Percentiles rank a stretch among this genome's conserved stretches.
phyloP scores from a whole-genome alignment of 2,888 invertebrate species.

The Ormyrus thymus region DNA sequence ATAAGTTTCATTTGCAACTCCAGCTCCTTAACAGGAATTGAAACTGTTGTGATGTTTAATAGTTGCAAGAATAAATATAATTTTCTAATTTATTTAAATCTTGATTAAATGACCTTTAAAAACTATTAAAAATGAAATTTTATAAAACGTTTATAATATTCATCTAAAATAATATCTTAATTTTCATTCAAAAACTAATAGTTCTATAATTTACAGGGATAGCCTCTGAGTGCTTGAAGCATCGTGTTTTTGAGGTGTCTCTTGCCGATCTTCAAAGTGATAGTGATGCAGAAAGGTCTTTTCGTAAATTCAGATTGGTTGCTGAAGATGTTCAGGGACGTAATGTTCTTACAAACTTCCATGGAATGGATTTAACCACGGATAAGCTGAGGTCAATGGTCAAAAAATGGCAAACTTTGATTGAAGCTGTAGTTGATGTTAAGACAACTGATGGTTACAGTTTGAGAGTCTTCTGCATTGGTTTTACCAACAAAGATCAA shows the following conservation, averaged over 20 bases:
- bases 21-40: constrained; percentile 60
- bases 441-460: constrained; percentile 98
- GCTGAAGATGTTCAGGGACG: constrained; percentile 98
- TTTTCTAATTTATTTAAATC: constrained; percentile 41
- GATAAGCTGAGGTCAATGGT: constrained; percentile 99
- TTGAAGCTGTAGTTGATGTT: constrained; percentile 97
- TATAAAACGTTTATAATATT: constrained; percentile 12
- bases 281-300: constrained; percentile 96
- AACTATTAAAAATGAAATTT: no score
- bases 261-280: constrained; percentile 98
- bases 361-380: constrained; percentile 99
- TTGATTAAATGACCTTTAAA: neutral
- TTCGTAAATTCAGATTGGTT: constrained; percentile 98
- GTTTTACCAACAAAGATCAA: constrained; percentile 97
- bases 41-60: constrained; percentile 62
- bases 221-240: constrained; percentile 98
- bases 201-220: constrained; percentile 79
- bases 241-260: constrained; percentile 98
- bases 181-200: no score
- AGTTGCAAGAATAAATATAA: constrained; percentile 54
- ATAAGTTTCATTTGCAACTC: constrained; percentile 57
- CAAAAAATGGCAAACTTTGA: constrained; percentile 99
- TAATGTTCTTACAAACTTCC: constrained; percentile 98
- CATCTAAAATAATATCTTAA: constrained; percentile 16
- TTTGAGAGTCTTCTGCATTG: constrained; percentile 98